A percentile compares a stretch with the other conserved stretches of the same genome.
These are phyloP conservation scores for Narcine bancroftii DNA, from an alignment of 2,113 vertebrate genomes.

Conservation along the genomic window DNA sequence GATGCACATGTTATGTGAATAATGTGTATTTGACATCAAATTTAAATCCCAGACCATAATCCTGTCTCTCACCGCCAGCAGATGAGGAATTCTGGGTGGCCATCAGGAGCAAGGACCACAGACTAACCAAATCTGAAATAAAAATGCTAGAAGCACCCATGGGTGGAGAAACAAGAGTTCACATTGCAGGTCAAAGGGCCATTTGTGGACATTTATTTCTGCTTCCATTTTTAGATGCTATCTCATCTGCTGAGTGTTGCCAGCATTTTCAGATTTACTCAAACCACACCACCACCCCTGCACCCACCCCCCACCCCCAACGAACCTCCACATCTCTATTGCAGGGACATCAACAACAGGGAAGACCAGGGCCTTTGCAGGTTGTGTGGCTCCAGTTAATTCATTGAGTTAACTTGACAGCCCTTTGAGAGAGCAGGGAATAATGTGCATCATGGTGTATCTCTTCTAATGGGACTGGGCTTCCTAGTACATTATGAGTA, in stretches of 20 bases:
- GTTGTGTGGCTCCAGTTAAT: background rate
- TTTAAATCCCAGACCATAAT: no score
- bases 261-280: no score
- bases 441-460: background rate
- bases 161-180: no score
- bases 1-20: no score
- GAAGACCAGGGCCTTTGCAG: background rate
- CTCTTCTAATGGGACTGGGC: background rate
- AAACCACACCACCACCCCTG: no score
- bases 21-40: no score
- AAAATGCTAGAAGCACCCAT: no score
- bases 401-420: background rate
- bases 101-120: background rate
- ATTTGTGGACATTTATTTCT: no score
- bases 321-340: background rate
- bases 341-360: background rate
- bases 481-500: background rate
- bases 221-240: no score
- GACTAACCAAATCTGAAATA: no score
- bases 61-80: background rate
- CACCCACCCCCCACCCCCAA: background rate
- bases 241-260: no score
- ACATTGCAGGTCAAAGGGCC: no score
- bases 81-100: background rate
- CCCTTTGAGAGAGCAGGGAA: background rate